Evolutionary conservation across 92 coral and sea anemone genomes (phyloP).

Genomic region (Epizoanthus rinbou): DNA sequence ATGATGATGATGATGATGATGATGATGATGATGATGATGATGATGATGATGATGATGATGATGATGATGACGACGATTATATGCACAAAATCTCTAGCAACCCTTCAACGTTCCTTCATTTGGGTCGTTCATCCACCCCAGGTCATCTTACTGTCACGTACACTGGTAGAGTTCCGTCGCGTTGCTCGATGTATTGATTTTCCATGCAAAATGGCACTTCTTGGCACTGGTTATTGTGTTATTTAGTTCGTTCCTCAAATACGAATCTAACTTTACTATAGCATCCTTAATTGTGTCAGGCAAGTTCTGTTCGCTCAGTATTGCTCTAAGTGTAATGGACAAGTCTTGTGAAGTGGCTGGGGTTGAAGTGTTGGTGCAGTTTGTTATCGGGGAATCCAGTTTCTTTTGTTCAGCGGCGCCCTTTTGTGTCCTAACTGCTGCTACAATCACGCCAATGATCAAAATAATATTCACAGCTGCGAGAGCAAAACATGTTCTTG

Average conservation of each 20-base stretch:
- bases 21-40: no score
- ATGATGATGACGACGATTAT: no score
- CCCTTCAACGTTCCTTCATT: no score
- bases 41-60: no score
- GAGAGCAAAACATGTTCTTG: slow-evolving; percentile 46
- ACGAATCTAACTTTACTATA: not conserved
- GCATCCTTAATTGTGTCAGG: not conserved
- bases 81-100: no score
- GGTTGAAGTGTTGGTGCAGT: not conserved
- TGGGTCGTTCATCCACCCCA: no score
- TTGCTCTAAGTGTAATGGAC: not conserved
- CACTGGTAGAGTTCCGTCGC: not conserved
- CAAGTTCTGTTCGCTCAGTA: not conserved
- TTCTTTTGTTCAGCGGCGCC: not conserved
- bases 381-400: not conserved
- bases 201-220: slow-evolving; percentile 21
- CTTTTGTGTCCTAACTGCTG: slow-evolving; percentile 32
- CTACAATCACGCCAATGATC: slow-evolving; percentile 51
- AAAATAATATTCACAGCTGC: slow-evolving; percentile 42
- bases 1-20: no score
- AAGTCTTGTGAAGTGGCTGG: not conserved
- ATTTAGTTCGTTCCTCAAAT: not conserved
- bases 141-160: not conserved
- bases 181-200: slow-evolving; percentile 2
- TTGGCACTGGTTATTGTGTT: not conserved